These are phyloP conservation scores for Manacus vitellinus DNA, from an alignment of 2,113 vertebrate genomes.

Conservation along the genomic window DNA sequence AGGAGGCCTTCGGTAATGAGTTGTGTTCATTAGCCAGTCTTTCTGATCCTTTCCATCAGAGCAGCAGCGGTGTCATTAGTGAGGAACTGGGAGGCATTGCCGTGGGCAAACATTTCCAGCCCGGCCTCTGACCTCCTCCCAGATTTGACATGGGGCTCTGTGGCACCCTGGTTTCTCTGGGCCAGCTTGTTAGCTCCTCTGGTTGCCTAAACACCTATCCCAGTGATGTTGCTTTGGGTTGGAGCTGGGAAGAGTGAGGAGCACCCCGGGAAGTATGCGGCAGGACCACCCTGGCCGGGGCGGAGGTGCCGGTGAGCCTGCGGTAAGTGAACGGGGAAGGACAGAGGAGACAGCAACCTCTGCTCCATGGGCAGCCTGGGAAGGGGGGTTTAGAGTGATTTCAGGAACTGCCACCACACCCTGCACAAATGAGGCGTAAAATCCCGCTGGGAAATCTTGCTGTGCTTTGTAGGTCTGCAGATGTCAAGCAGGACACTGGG, in stretches of 20 bases:
- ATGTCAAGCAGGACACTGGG: not conserved
- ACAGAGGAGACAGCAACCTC: not conserved
- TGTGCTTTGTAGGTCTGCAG: not conserved
- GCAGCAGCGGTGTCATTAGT: slow-evolving; percentile 7
- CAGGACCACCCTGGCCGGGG: not conserved
- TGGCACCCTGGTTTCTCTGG: not conserved
- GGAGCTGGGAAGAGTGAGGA: not conserved
- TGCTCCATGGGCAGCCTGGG: not conserved
- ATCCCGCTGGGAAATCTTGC: not conserved
- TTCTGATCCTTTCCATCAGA: slow-evolving; percentile 51
- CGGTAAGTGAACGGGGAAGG: not conserved
- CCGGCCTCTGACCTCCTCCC: slow-evolving; percentile 1
- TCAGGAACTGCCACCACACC: not conserved
- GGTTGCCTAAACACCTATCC: not conserved
- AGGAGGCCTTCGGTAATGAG: slow-evolving; percentile 55
- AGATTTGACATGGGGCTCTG: not conserved
- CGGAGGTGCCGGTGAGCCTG: accelerated
- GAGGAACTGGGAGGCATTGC: slow-evolving; percentile 18
- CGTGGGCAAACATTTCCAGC: not conserved
- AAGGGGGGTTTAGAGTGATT: not conserved
- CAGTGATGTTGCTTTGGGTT: not conserved
- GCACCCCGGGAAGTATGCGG: accelerated
- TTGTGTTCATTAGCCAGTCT: slow-evolving; percentile 65
- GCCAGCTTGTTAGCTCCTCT: not conserved
- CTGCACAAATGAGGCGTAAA: not conserved